Base-by-base conservation (phyloP, 2,888 invertebrate species). In the Lobophora halterata region DNA sequence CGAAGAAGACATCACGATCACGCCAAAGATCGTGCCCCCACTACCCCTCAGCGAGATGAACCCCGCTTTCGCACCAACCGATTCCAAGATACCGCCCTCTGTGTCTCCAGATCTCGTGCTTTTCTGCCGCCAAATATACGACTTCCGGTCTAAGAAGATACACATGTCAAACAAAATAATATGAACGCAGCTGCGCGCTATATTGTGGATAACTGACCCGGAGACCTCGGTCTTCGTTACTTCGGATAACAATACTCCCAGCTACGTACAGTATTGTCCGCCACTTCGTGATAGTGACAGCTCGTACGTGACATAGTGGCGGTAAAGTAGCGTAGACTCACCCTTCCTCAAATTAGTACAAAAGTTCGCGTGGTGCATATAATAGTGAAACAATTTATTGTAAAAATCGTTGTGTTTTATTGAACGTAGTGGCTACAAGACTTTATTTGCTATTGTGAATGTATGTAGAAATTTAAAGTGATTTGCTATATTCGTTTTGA, bases 61-160 rank as follows among this genome's bases (percentile, higher is more conserved):
- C 62, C 88, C 91, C 3, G 60, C 68, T 2, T 60, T 71, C 13
- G 68, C 70, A 10, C 76, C 81, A 33, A 81, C 79, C 70, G 92
- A 75, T 91, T 89, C 70, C 91, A 93, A 58, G 89, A 92, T 78
- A 73, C 93, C 80, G 79, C 92, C 82, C 81, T 46, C 78, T 17
- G 83, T 87, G 9, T 91, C 92, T 36, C 90, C 92, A 4, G 97
- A 97, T 64, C 92, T 96, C 77, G 95, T 98, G 23, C 95, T 98
- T 75, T 96, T 97, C 89, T 98, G 98, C 81, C 93, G 97, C 28
- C 93, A 95, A 61, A 71, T 98, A 43, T 98, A 98, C 88, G 98
- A 98, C 86, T 97, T 96, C 88, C 91, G 97, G 58, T 94, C 95
- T 62, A 97, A 96, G 72, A 89, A 94, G 60, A 90, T 94, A 47